A percentile compares a stretch with the other conserved stretches of the same genome.
Conservation (phyloP, 2,113 vertebrate genomes). For the Eublepharis macularius region DNA sequence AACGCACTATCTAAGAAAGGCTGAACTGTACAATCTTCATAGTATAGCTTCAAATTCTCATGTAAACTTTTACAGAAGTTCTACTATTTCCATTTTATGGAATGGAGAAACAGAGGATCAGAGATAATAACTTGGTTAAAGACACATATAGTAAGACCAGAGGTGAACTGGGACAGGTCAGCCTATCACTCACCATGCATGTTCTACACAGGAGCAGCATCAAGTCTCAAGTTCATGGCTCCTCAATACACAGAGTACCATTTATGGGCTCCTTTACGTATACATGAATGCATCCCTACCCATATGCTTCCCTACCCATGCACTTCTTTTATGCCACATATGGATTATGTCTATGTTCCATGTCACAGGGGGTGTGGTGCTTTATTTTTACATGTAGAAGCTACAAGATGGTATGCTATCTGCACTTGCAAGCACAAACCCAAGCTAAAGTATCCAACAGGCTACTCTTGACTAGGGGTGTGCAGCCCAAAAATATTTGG, state of each 20-base stretch:
- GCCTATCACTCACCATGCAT: background rate
- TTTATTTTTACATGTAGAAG: no score
- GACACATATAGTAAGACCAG: background rate
- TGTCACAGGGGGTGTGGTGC: no score
- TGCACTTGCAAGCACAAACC: no score
- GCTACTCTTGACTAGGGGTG: no score
- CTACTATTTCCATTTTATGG: background rate
- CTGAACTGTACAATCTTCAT: background rate
- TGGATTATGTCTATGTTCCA: background rate
- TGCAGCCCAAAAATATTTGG: no score
- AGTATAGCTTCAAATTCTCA: no score
- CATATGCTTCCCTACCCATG: no score
- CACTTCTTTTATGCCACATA: background rate
- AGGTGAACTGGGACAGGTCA: background rate
- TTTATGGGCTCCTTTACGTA: background rate
- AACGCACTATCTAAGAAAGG: background rate
- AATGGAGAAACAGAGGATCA: background rate
- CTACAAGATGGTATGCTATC: no score
- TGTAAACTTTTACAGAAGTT: no score
- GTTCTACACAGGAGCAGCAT: background rate
- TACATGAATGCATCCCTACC: background rate
- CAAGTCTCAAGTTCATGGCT: background rate
- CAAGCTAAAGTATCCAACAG: no score
- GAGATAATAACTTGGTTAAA: background rate
- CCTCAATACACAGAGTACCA: background rate